phyloP scores from a whole-genome alignment of 2,797 vertebrate species.

The Thaleichthys pacificus region DNA sequence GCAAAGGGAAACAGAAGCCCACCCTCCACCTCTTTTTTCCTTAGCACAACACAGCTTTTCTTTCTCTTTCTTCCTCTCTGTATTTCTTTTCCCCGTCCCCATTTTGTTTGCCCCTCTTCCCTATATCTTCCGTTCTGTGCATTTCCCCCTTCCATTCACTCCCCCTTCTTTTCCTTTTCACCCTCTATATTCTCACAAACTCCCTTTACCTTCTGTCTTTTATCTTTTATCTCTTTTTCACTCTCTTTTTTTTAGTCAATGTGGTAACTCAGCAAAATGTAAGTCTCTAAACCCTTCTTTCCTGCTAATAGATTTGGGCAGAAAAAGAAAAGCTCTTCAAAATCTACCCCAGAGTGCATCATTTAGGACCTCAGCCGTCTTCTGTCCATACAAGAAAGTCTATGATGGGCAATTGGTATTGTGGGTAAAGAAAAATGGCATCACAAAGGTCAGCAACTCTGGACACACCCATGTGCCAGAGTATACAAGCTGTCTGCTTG shows the following conservation, averaged over 20 bases:
- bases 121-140: neutral
- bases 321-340: constrained; percentile 20
- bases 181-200: constrained; percentile 6
- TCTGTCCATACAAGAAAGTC: neutral
- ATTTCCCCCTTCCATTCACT: neutral
- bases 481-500: neutral
- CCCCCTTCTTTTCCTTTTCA: neutral
- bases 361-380: constrained; percentile 23
- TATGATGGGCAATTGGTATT: constrained; percentile 15
- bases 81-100: neutral
- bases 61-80: constrained; percentile 7
- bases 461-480: neutral
- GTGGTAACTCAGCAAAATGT: constrained; percentile 25
- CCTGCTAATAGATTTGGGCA: constrained; percentile 48
- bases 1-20: constrained; percentile 20
- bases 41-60: neutral
- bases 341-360: constrained; percentile 54
- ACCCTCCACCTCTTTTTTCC: constrained; percentile 5
- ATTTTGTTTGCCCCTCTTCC: neutral
- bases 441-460: constrained; percentile 18
- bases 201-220: neutral
- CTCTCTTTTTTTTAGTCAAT: neutral
- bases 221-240: too few species aligned
- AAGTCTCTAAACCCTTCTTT: constrained; percentile 7
- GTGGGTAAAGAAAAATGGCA: neutral